Evolutionary conservation across 2,113 vertebrate species (phyloP), one percentile per base, ranked within the genome.

Genomic region (Mohoua ochrocephala): DNA sequence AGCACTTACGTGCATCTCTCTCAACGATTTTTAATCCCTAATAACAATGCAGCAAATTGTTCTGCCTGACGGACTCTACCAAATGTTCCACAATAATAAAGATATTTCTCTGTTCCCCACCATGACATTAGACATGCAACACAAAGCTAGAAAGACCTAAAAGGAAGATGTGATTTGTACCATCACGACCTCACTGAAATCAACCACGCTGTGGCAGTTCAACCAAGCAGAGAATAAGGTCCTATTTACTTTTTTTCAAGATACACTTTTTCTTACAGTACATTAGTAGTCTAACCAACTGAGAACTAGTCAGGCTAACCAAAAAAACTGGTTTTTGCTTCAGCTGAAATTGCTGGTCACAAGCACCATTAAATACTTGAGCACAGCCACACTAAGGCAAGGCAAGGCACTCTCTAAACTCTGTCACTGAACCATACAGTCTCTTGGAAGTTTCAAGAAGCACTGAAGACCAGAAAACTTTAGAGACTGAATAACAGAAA

Each of bases 241-340:
- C n/a, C 61, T 89, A 84, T 91, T 78, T 94, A 84, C 82, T 94
- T 91, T 82, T 91, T 26, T 87, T 84, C 53, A 75, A 87, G 37
- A 67, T 20, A 78, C 15, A n/a, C 8, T 91, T 75, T 77, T 71
- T 59, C 41, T 80, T 80, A 65, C 28, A 88, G 56, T 41, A 71
- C 78, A 67, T 91, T 83, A 77, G 35, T 26, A 67, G 39, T 52
- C n/a, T 82, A 96, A 90, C 49, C 64, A 80, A 67, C 59, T 85
- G 89, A 76, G 23, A 76, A 37, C 35, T 9, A 87, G 31, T 44
- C 28, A 64, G 35, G 28, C 37, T 84, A 70, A 33, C 18, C 35
- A 50, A 27, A 70, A 77, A 77, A 90, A 37, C 41, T 37, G 27
- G 42, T 37, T 83, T 89, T 84, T 82, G 42, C 60, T 93, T 78